Percentiles rank a stretch among this genome's conserved stretches.
phyloP scores from a whole-genome alignment of 2,797 vertebrate species.

The Sternotherus odoratus region DNA sequence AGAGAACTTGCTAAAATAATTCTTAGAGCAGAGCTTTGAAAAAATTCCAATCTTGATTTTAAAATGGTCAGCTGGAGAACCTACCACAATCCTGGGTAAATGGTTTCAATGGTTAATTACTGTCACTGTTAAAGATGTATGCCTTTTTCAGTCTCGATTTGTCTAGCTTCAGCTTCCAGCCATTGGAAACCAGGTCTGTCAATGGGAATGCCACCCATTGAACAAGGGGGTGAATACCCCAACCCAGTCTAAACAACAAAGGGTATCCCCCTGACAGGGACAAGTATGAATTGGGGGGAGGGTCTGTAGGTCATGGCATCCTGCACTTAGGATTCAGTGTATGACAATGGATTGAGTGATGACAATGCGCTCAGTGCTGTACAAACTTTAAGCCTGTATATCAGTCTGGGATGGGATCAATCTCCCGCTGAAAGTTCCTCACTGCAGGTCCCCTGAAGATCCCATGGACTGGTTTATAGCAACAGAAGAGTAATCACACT shows the following conservation, averaged over 20 bases:
- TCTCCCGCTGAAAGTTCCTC: neutral
- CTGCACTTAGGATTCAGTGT: neutral
- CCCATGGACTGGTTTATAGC: neutral
- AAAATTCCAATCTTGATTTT: neutral
- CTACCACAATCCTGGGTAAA: neutral
- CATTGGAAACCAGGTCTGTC: neutral
- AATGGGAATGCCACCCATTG: neutral
- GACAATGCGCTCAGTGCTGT: too few species aligned
- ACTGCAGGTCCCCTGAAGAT: neutral
- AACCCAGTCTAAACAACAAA: neutral
- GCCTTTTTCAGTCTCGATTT: neutral
- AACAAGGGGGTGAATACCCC: neutral
- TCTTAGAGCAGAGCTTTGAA: neutral
- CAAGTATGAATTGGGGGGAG: neutral
- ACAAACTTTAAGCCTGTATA: neutral
- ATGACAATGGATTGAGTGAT: too few species aligned
- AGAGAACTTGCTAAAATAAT: neutral
- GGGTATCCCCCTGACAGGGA: neutral
- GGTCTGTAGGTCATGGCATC: neutral
- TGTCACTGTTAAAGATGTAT: neutral
- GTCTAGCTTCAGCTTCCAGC: neutral
- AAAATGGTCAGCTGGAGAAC: neutral
- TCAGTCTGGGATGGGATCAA: neutral
- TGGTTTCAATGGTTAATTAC: neutral
- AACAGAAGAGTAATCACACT: neutral